Evolutionary conservation across 1,140 invertebrate species (phyloP).

Genomic region (Wasmannia auropunctata): DNA sequence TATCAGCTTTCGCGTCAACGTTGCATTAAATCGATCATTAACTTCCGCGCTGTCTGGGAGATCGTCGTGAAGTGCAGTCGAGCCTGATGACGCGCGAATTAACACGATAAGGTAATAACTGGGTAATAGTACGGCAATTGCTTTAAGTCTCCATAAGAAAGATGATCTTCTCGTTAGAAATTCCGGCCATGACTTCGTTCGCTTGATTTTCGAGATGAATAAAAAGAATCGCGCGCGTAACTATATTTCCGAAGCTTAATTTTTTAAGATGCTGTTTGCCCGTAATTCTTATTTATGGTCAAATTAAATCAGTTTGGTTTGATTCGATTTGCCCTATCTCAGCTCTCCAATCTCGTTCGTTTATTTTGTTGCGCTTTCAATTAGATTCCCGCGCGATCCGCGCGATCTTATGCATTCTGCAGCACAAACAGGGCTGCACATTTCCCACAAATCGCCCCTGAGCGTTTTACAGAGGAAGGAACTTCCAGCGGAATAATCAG

Average conservation of each 20-base stretch:
- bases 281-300: not conserved
- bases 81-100: constrained; percentile 59
- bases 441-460: not conserved
- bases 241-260: not conserved
- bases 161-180: not conserved
- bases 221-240: not conserved
- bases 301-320: not conserved
- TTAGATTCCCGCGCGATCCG: constrained; percentile 21
- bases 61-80: constrained; percentile 36
- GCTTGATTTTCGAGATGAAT: not conserved
- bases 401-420: constrained; percentile 39
- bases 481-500: constrained; percentile 48
- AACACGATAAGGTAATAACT: constrained; percentile 55
- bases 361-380: constrained; percentile 24
- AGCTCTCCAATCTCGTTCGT: not conserved
- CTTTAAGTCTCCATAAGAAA: constrained; percentile 28
- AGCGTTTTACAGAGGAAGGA: constrained; percentile 39
- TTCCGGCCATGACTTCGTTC: not conserved
- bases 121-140: constrained; percentile 46
- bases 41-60: constrained; percentile 59
- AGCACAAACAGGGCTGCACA: constrained; percentile 21
- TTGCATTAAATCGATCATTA: constrained; percentile 71
- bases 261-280: not conserved
- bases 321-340: constrained; percentile 20
- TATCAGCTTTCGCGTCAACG: constrained; percentile 65